These are phyloP conservation scores for Xanthorhoe spadicearia DNA, from an alignment of 2,888 invertebrate species.

Conservation along the genomic window DNA sequence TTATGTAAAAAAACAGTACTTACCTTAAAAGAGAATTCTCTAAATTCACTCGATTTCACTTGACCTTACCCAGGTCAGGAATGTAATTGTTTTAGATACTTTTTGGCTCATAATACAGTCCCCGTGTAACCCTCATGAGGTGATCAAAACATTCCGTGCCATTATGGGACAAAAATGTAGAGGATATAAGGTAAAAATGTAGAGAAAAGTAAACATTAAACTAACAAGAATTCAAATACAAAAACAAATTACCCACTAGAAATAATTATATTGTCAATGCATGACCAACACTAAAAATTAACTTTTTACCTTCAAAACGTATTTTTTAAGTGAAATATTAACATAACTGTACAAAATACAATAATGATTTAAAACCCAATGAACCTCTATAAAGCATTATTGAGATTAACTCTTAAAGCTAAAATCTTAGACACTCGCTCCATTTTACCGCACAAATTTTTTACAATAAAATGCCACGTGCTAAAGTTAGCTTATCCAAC, in stretches of 20 bases:
- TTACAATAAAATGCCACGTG: too few species aligned
- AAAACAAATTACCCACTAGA: neutral
- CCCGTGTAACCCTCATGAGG: constrained; percentile 4
- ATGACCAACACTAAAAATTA: too few species aligned
- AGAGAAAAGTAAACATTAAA: neutral
- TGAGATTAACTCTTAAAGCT: too few species aligned
- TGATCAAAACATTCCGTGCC: neutral
- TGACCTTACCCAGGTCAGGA: constrained; percentile 26
- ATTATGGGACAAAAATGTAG: constrained; percentile 3
- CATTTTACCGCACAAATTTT: too few species aligned
- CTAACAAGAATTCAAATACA: neutral
- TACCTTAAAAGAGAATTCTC: constrained; percentile 19
- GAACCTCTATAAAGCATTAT: too few species aligned
- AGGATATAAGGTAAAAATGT: neutral
- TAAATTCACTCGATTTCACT: constrained; percentile 14
- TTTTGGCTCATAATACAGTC: constrained; percentile 22
- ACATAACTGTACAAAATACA: too few species aligned
- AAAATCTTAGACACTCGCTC: too few species aligned
- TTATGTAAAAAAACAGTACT: too few species aligned
- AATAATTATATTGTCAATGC: neutral
- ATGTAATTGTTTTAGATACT: constrained; percentile 34
- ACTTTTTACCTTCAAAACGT: too few species aligned
- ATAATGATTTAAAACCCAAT: too few species aligned
- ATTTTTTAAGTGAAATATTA: too few species aligned
- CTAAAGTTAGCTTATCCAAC: too few species aligned